Conservation (phyloP, 2,888 invertebrate species). For the Perizoma affinitatum region DNA sequence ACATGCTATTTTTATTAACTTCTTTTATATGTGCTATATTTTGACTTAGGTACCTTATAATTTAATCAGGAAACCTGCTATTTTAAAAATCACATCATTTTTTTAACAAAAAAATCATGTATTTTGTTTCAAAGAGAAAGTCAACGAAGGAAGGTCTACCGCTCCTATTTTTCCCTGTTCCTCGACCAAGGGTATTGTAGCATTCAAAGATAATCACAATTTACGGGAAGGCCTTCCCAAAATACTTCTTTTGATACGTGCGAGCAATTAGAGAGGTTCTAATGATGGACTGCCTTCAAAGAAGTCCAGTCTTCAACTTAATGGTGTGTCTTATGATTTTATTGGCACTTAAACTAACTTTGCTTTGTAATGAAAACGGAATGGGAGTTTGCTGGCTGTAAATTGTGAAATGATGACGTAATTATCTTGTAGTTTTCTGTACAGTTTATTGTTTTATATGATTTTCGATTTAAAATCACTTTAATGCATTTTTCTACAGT, state of each 20-base stretch:
- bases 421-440: background rate
- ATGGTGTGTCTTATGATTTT: conserved; percentile 57
- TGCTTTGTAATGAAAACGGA: conserved; percentile 36
- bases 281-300: conserved; percentile 60
- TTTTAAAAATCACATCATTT: too few species aligned
- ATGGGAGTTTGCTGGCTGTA: conserved; percentile 43
- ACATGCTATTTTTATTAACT: too few species aligned
- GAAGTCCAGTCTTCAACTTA: conserved; percentile 48
- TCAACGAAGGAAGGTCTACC: conserved; percentile 5
- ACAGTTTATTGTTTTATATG: too few species aligned
- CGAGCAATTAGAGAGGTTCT: conserved; percentile 68
- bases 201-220: conserved; percentile 83
- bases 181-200: conserved; percentile 43
- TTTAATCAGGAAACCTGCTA: too few species aligned
- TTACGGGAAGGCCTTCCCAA: conserved; percentile 70
- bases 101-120: too few species aligned
- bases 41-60: too few species aligned
- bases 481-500: too few species aligned
- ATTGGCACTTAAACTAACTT: conserved; percentile 50
- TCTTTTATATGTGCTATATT: too few species aligned
- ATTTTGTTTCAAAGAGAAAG: too few species aligned
- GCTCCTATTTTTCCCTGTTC: conserved; percentile 15
- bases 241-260: conserved; percentile 68
- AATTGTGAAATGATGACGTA: conserved; percentile 36
- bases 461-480: too few species aligned